Percentiles rank a stretch among this genome's conserved stretches.
Conservation (phyloP, 2,888 invertebrate species). For the Ochropacha duplaris region DNA sequence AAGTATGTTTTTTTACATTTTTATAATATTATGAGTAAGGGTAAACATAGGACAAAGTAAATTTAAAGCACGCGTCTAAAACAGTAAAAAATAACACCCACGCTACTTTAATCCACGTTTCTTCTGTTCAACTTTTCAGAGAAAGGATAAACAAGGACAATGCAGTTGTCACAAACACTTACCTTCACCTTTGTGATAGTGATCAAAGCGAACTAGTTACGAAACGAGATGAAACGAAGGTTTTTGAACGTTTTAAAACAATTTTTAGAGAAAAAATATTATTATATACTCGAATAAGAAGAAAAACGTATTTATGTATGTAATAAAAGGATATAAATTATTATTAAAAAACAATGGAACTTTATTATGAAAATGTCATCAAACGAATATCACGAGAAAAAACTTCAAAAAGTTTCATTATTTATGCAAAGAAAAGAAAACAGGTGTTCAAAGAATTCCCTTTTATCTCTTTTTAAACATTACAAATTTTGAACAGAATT, state of each 20-base stretch:
- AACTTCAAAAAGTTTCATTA: background rate
- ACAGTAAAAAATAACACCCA: background rate
- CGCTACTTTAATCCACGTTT: background rate
- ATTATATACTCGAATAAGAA: too few relatives aligned
- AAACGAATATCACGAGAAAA: background rate
- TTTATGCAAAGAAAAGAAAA: background rate
- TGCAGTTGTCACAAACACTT: constrained; percentile 10
- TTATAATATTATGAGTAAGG: background rate
- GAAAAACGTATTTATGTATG: too few relatives aligned
- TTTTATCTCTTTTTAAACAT: background rate
- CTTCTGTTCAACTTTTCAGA: background rate
- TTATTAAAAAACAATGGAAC: background rate
- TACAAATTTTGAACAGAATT: background rate
- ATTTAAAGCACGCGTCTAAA: background rate
- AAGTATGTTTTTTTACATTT: too few relatives aligned
- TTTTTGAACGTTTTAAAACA: background rate
- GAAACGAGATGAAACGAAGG: background rate
- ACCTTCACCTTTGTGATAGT: constrained; percentile 10
- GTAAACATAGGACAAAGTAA: background rate
- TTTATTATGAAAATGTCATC: background rate
- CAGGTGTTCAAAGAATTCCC: background rate
- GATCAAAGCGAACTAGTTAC: constrained; percentile 5
- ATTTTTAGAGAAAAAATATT: too few relatives aligned
- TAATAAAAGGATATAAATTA: too few relatives aligned
- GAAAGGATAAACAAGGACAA: constrained; percentile 5